Conservation (phyloP, 2,113 vertebrate species). For the Etheostoma cragini region DNA sequence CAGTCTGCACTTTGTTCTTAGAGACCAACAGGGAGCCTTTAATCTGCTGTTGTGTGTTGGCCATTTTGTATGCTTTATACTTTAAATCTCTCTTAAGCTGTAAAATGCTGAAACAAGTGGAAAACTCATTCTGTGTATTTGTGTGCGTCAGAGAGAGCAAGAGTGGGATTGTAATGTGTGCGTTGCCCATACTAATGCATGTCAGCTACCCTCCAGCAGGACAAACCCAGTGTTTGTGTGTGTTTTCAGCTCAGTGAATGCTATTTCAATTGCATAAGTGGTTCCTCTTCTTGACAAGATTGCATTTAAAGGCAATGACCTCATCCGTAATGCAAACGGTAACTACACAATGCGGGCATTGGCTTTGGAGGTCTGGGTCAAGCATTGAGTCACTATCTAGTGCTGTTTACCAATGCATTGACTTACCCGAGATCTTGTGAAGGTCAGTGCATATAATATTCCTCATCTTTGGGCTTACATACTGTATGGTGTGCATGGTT, state of each 20-base stretch:
- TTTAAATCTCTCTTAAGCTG: conserved; percentile 38
- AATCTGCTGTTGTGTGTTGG: neutral
- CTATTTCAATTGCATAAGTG: conserved; percentile 35
- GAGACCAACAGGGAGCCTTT: neutral
- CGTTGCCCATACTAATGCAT: neutral
- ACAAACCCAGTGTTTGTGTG: conserved; percentile 30
- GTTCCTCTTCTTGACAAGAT: conserved; percentile 37
- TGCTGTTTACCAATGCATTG: conserved; percentile 32
- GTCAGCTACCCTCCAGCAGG: conserved; percentile 29
- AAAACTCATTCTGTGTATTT: conserved; percentile 32
- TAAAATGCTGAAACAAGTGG: conserved; percentile 54
- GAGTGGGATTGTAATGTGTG: neutral
- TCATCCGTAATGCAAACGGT: conserved; percentile 35
- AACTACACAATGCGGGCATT: neutral
- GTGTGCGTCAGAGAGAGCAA: conserved; percentile 5
- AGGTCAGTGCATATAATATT: conserved; percentile 21
- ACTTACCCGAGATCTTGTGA: conserved; percentile 9
- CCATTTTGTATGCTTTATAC: neutral
- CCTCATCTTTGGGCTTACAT: neutral
- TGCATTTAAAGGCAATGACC: conserved; percentile 51
- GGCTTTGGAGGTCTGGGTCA: conserved; percentile 18
- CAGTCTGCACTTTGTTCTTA: neutral
- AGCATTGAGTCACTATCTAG: conserved; percentile 7
- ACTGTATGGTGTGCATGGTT: neutral
- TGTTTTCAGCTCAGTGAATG: conserved; percentile 44